Evolutionary conservation across 2,797 vertebrate species (phyloP), one percentile per base, ranked within the genome.

Genomic region (Astyanax mexicanus): DNA sequence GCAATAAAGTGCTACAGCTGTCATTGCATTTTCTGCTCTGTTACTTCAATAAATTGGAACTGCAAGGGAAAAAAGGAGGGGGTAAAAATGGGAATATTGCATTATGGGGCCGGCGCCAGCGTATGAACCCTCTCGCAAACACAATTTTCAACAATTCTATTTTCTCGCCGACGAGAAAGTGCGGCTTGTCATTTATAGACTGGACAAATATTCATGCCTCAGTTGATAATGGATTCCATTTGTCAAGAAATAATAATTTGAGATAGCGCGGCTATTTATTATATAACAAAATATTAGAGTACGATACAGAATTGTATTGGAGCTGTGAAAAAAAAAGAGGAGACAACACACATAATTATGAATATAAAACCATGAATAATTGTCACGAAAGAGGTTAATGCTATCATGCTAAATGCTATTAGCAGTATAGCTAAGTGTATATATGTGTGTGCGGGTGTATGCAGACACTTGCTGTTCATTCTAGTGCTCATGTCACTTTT

Each of bases 31-130:
- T 98, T 98, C 95, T 98, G 96, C 95, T 97, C 95, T 94, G 96
- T 97, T 98, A 98, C 96, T 97, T 95, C 96, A 94, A 97, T 97
- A 98, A 98, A 98, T 98, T 98, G 96, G 96, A 97, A 95, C 90
- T 94, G 94, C 92, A 92, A 92, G 76, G 49, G 75, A 74, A 78
- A 75, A 75, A 72, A 72, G 27, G 73, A 32, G 23, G 35, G 38
- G 23, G 37, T 7, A 81, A 94, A 95, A 95, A 89, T 92, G 91
- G 91, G 93, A 95, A 95, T 95, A 95, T 95, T 90, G 92, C 93
- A 92, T 95, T 95, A 95, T 96, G 93, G 91, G 54, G 27, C 93
- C 67, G 72, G 85, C 84, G 84, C 81, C 84, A 69, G 80, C 75
- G 81, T 83, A 81, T n/a, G 52, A 55, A n/a, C 72, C 80, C 83